Percentiles rank a stretch among this genome's conserved stretches.
Conservation (phyloP, 2,797 vertebrate genomes). For the Phoebastria nigripes region DNA sequence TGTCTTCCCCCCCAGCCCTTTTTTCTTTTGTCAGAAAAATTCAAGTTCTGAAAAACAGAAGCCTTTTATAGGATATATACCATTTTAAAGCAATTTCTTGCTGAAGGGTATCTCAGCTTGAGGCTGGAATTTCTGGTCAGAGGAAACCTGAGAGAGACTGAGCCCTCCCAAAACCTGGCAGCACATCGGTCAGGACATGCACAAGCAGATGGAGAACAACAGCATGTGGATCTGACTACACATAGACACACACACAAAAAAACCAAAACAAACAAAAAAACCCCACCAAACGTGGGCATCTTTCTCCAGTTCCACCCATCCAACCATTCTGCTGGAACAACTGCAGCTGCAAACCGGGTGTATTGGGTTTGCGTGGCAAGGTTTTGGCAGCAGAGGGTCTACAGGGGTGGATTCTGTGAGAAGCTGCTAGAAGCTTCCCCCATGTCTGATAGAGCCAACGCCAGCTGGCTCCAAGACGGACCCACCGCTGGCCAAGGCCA, state of each 20-base stretch:
- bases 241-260: rapidly evolving
- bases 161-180: neutral
- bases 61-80: neutral
- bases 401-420: too few relatives aligned
- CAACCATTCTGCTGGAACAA: neutral
- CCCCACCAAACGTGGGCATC: too few relatives aligned
- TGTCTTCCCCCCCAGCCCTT: rapidly evolving
- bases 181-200: rapidly evolving
- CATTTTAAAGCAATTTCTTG: neutral
- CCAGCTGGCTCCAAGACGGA: too few relatives aligned
- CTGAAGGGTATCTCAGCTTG: neutral
- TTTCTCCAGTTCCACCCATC: neutral
- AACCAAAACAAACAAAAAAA: too few relatives aligned
- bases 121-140: neutral
- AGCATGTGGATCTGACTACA: neutral
- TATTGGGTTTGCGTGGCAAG: too few relatives aligned
- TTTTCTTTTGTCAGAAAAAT: neutral
- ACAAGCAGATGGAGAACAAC: neutral
- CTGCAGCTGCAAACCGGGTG: neutral
- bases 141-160: neutral
- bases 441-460: too few relatives aligned
- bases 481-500: too few relatives aligned
- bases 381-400: too few relatives aligned
- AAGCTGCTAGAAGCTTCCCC: too few relatives aligned
- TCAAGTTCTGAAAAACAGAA: neutral